Base-by-base conservation (phyloP, 2,797 vertebrate genomes). In the Serranus cabrilla region DNA sequence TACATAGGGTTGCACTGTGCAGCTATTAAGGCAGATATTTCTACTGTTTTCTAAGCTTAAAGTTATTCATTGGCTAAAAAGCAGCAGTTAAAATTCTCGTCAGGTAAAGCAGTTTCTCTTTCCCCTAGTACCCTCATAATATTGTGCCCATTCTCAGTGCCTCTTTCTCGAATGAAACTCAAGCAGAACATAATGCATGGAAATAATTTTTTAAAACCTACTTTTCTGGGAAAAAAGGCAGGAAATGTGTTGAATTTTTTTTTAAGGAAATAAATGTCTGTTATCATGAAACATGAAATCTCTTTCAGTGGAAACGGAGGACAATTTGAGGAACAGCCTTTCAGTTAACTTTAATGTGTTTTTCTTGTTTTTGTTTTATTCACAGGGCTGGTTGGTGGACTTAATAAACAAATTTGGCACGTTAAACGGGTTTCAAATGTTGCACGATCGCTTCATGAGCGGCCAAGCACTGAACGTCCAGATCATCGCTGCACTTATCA, bases 401-500 rank as follows among this genome's bases (percentile, higher is more conserved):
- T 97, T 99, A 89, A 98, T 99, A 95, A 99, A 99, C 95, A 99
- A 99, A 92, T 99, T 99, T 93, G 98, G 98, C 95, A 97, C 96
- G 62, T 97, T 99, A 96, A 99, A 98, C 94, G 98, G 98, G 94
- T 99, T 99, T 96, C 98, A 99, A 95, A 97, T 97, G 94, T 95
- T 99, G 92, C 98, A 99, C 77, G 98, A 99, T 96, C 97, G 98
- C 91, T 99, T 99, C 94, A 97, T 98, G 96, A 99, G 96, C 86
- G 96, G 98, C 91, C 97, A 99, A 93, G 97, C 98, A 90, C 94
- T 99, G 94, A 99, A 99, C 91, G 98, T 99, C 94, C 98, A 99
- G 94, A 99, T 99, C 94, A 99, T 99, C 88, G 97, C 98, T 95
- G 98, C 98, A 92, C 98, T 99, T 95, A 99, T 99, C 94, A 99